Evolutionary conservation across 2,888 invertebrate genomes (phyloP).

Genomic region (Iphiclides podalirius): DNA sequence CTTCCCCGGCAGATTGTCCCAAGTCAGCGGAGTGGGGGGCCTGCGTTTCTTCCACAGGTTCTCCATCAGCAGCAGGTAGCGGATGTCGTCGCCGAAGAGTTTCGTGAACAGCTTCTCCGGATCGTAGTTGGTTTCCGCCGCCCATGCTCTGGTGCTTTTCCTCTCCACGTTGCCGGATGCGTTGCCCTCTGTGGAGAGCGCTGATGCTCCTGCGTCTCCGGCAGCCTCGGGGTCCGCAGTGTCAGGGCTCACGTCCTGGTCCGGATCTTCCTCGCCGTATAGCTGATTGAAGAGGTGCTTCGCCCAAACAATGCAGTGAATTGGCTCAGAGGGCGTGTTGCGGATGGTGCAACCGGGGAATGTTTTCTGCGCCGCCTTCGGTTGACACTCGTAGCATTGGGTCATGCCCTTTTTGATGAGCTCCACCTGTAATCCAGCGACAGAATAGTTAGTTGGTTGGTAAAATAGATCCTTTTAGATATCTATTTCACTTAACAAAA

Average conservation of each 20-base stretch:
- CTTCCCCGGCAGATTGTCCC: constrained; percentile 83
- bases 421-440: constrained; percentile 83
- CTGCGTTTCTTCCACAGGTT: constrained; percentile 96
- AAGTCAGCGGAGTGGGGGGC: constrained; percentile 89
- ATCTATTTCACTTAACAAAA: no score
- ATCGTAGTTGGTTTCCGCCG: constrained; percentile 89
- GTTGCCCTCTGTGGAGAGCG: constrained; percentile 70
- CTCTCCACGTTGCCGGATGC: constrained; percentile 77
- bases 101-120: constrained; percentile 93
- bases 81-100: constrained; percentile 96
- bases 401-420: constrained; percentile 91
- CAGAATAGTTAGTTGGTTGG: no score
- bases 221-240: constrained; percentile 96
- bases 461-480: no score
- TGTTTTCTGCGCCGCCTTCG: constrained; percentile 93
- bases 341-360: constrained; percentile 99
- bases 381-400: constrained; percentile 98
- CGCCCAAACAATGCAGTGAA: constrained; percentile 99
- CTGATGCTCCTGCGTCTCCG: constrained; percentile 83
- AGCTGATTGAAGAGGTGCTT: constrained; percentile 99
- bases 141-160: constrained; percentile 93
- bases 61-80: constrained; percentile 95
- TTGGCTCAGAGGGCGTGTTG: constrained; percentile 99
- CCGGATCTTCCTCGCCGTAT: constrained; percentile 97
- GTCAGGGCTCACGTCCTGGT: constrained; percentile 98